Percentiles rank a stretch among this genome's conserved stretches.
Evolutionary conservation across 1,140 invertebrate species (phyloP).

Genomic region (Arion vulgaris): DNA sequence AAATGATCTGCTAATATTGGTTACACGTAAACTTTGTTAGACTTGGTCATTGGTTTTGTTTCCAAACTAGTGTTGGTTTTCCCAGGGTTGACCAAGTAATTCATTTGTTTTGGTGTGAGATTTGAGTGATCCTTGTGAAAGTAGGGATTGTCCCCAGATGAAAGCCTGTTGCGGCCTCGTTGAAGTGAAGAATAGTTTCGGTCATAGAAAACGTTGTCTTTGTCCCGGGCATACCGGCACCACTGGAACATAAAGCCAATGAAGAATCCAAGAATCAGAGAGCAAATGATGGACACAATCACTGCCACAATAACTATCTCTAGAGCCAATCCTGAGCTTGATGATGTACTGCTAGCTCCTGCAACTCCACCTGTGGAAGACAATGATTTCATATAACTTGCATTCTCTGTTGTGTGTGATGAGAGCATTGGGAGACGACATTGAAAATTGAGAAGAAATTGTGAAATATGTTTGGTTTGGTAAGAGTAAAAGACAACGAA

Average conservation of each 20-base stretch:
- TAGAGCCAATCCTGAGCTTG: conserved; percentile 9
- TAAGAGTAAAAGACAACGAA: no score
- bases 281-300: conserved; percentile 55
- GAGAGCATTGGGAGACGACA: no score
- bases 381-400: no score
- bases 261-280: conserved; percentile 54
- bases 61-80: conserved; percentile 45
- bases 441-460: no score
- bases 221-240: conserved; percentile 43
- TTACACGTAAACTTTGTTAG: conserved; percentile 55
- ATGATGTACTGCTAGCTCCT: background rate
- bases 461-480: no score
- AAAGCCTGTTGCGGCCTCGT: conserved; percentile 44
- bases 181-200: conserved; percentile 42
- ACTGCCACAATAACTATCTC: conserved; percentile 53
- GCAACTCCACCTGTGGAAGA: background rate
- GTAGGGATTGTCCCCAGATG: conserved; percentile 48
- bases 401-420: no score
- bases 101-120: conserved; percentile 42
- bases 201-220: conserved; percentile 42
- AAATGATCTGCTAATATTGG: no score
- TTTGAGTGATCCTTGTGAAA: conserved; percentile 42
- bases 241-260: conserved; percentile 56
- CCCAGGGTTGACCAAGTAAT: conserved; percentile 45
- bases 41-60: conserved; percentile 51